Conservation (phyloP, 2,113 vertebrate genomes). For the Eubucco bourcierii region DNA sequence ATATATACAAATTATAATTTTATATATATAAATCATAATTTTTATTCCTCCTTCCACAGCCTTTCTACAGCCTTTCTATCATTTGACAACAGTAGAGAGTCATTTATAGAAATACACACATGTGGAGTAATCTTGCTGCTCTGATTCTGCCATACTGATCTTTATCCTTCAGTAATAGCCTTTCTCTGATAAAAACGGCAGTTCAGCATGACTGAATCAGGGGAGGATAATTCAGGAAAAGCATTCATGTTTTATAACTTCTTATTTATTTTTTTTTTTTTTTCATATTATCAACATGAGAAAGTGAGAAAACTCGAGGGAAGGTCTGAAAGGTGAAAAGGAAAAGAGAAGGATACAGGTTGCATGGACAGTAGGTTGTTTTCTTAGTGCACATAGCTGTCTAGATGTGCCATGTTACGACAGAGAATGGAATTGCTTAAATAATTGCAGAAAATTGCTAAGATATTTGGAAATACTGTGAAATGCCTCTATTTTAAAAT, state of each 20-base stretch:
- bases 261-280: background rate
- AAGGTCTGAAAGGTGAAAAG: background rate
- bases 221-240: background rate
- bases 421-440: background rate
- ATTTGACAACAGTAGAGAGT: background rate
- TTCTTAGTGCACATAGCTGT: background rate
- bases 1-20: no score
- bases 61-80: background rate
- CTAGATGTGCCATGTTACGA: accelerated
- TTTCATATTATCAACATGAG: background rate
- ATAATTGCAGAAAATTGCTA: background rate
- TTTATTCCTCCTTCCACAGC: background rate
- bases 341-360: background rate
- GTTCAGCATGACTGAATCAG: background rate
- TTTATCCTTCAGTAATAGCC: background rate
- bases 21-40: no score
- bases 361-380: background rate
- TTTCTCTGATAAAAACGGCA: background rate
- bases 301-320: background rate
- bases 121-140: background rate
- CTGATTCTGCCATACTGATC: background rate
- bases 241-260: background rate
- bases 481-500: background rate
- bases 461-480: background rate
- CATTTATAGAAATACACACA: background rate